A percentile compares a stretch with the other conserved stretches of the same genome.
Conservation (phyloP, 2,113 vertebrate genomes). For the Bufo bufo region DNA sequence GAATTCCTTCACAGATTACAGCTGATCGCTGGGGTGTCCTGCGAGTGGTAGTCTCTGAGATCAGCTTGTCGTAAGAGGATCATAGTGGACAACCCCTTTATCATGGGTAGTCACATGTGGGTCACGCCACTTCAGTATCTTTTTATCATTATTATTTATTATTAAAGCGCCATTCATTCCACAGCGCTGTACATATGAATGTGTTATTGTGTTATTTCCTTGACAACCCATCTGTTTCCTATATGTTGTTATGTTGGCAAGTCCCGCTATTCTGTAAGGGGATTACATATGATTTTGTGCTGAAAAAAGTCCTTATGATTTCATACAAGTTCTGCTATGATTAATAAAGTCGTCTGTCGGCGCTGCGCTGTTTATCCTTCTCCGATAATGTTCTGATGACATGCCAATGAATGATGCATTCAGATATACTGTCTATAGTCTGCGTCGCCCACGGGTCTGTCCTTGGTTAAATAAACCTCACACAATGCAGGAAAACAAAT, state of each 20-base stretch:
- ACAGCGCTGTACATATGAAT: no score
- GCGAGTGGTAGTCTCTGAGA: no score
- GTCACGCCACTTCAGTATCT: neutral
- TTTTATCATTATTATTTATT: no score
- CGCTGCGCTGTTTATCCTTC: conserved; percentile 2
- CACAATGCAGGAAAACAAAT: neutral
- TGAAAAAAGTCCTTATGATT: neutral
- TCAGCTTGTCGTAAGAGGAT: no score
- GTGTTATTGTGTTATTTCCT: conserved; percentile 29
- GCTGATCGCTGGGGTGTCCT: no score
- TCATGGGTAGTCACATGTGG: neutral
- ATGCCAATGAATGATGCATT: neutral
- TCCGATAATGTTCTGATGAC: neutral
- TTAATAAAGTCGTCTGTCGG: conserved; percentile 6
- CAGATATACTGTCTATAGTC: neutral
- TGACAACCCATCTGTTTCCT: conserved; percentile 22
- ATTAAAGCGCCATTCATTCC: no score
- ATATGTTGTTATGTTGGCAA: neutral
- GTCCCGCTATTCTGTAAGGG: neutral
- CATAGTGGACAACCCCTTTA: no score
- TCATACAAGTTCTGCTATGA: neutral
- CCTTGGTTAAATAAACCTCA: neutral
- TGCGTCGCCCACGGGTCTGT: neutral
- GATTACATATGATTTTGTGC: conserved; percentile 6
- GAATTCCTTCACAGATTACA: no score